Percentiles rank a stretch among this genome's conserved stretches.
phyloP scores from a whole-genome alignment of 2,888 invertebrate species.

The Lydus trimaculatus region DNA sequence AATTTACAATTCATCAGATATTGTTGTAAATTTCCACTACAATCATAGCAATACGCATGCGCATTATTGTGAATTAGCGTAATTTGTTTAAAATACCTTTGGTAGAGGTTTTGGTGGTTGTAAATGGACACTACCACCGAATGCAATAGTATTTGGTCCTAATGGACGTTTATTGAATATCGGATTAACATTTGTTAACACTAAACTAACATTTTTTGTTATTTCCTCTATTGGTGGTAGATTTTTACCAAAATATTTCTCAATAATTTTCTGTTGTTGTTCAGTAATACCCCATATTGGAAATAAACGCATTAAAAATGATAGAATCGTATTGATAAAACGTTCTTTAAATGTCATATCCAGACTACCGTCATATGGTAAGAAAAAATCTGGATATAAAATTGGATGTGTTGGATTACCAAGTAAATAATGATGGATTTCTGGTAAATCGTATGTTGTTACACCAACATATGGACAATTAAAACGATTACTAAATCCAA shows the following conservation, averaged over 20 bases:
- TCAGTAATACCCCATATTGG: too few species aligned
- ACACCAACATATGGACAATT: conserved; percentile 49
- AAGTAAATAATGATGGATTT: conserved; percentile 38
- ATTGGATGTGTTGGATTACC: conserved; percentile 51
- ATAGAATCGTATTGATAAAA: conserved; percentile 4
- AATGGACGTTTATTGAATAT: conserved; percentile 40
- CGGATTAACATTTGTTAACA: conserved; percentile 46
- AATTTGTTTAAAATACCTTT: conserved; percentile 34
- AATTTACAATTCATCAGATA: background rate
- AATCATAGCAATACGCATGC: too few species aligned
- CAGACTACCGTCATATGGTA: conserved; percentile 25
- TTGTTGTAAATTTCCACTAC: background rate
- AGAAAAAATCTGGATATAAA: conserved; percentile 45
- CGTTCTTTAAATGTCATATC: conserved; percentile 24
- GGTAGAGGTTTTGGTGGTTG: conserved; percentile 40
- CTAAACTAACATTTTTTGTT: conserved; percentile 37
- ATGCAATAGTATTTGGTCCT: conserved; percentile 41
- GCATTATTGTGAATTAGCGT: too few species aligned
- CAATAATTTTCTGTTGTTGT: conserved; percentile 20
- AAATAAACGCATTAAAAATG: background rate
- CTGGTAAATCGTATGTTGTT: conserved; percentile 41
- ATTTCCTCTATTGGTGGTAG: conserved; percentile 40
- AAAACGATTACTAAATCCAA: conserved; percentile 46
- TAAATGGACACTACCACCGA: conserved; percentile 45
- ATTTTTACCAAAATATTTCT: conserved; percentile 42